These are phyloP conservation scores for Craterocephalus amniculus DNA, from an alignment of 2,797 vertebrate genomes.

Conservation along the genomic window DNA sequence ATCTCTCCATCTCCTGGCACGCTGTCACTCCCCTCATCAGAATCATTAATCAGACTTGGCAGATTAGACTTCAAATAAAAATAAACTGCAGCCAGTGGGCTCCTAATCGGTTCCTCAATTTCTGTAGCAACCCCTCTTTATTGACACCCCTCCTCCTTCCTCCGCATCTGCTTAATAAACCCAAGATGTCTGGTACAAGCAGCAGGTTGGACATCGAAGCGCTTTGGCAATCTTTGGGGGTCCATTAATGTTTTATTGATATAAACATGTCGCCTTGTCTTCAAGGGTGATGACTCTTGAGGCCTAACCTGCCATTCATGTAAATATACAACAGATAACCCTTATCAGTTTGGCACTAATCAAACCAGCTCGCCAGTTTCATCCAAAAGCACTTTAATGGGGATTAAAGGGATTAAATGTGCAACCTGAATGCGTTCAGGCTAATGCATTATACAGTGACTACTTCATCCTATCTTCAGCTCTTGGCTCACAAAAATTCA, in stretches of 20 bases:
- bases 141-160: constrained; percentile 54
- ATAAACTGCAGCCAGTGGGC: constrained; percentile 72
- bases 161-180: constrained; percentile 50
- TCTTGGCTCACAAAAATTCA: constrained; percentile 5
- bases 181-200: constrained; percentile 50
- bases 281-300: constrained; percentile 65
- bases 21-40: constrained; percentile 80
- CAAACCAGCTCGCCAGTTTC: constrained; percentile 41
- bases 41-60: constrained; percentile 84
- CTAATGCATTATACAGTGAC: constrained; percentile 60
- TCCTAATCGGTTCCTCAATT: constrained; percentile 48
- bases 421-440: constrained; percentile 61
- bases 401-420: constrained; percentile 77
- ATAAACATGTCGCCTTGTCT: constrained; percentile 76
- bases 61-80: constrained; percentile 85
- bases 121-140: constrained; percentile 44
- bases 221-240: constrained; percentile 45
- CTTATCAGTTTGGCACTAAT: constrained; percentile 71
- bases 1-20: constrained; percentile 73
- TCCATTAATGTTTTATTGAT: constrained; percentile 72
- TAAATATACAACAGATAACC: constrained; percentile 78
- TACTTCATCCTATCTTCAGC: constrained; percentile 31
- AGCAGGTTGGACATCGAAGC: constrained; percentile 43
- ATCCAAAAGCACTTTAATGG: constrained; percentile 56
- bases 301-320: constrained; percentile 69